phyloP scores from a whole-genome alignment of 92 coral and sea anemone species.

The Virgularia gustaviana region DNA sequence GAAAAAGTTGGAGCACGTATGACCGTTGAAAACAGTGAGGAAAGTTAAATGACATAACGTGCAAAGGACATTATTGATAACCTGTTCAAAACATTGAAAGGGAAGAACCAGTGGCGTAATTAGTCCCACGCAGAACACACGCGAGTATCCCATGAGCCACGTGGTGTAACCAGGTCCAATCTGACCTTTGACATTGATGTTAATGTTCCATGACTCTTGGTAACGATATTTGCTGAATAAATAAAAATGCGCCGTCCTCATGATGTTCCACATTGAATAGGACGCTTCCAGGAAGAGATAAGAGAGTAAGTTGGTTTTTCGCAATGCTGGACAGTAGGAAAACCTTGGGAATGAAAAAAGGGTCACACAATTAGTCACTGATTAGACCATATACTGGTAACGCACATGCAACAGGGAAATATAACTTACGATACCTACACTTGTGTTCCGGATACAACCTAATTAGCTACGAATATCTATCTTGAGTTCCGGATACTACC shows the following conservation, averaged over 20 bases:
- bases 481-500: no score
- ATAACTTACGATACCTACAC: no score
- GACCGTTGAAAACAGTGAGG: slow-evolving; percentile 26
- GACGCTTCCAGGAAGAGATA: slow-evolving; percentile 36
- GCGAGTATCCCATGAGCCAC: slow-evolving; percentile 32
- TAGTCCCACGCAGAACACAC: slow-evolving; percentile 30
- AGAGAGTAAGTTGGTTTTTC: slow-evolving; percentile 25
- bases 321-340: slow-evolving; percentile 22
- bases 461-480: no score
- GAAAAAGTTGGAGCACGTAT: slow-evolving; percentile 24
- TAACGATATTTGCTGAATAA: slow-evolving; percentile 31
- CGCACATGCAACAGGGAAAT: no score
- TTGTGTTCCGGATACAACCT: no score
- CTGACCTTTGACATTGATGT: slow-evolving; percentile 15
- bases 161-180: slow-evolving; percentile 32
- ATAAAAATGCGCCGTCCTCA: slow-evolving; percentile 17
- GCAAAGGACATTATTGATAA: slow-evolving; percentile 32
- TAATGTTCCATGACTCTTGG: slow-evolving; percentile 24
- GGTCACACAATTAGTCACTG: background rate
- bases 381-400: background rate
- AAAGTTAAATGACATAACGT: slow-evolving; percentile 19
- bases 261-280: slow-evolving; percentile 35
- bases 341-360: background rate
- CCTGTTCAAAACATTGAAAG: slow-evolving; percentile 37
- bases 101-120: slow-evolving; percentile 30